These are phyloP conservation scores for Ochlodes sylvanus DNA, from an alignment of 2,888 invertebrate genomes.

Conservation along the genomic window DNA sequence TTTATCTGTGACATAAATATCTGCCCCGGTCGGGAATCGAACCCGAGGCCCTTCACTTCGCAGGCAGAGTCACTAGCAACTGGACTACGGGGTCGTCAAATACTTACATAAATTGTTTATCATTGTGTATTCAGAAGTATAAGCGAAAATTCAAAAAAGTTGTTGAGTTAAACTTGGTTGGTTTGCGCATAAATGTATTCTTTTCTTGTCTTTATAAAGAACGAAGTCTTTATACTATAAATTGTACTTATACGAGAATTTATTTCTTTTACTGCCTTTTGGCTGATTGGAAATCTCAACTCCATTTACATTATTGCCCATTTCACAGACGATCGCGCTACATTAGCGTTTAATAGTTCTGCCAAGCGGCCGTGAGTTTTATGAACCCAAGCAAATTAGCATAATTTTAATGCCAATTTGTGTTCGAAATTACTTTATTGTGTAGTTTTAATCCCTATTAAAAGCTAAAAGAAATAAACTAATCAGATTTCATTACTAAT, in stretches of 20 bases:
- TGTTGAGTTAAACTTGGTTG: neutral
- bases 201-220: conserved; percentile 1
- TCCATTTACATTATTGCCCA: conserved; percentile 31
- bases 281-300: conserved; percentile 19
- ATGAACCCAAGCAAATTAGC: conserved; percentile 5
- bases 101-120: no score
- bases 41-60: no score
- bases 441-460: neutral
- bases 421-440: no score
- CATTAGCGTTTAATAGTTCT: conserved; percentile 32
- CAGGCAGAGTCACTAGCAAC: no score
- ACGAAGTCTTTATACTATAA: conserved; percentile 1
- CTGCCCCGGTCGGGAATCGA: no score
- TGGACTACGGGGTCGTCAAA: no score
- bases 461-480: neutral
- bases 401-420: neutral
- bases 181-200: neutral
- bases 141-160: no score
- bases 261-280: conserved; percentile 22
- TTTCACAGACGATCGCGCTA: conserved; percentile 29
- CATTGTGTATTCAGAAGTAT: no score
- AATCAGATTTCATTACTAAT: no score
- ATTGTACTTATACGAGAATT: conserved; percentile 24
- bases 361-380: conserved; percentile 20
- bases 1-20: no score